Evolutionary conservation across 1,140 invertebrate genomes (phyloP), one percentile per base, ranked within the genome.

Genomic region (Eriosoma lanigerum): DNA sequence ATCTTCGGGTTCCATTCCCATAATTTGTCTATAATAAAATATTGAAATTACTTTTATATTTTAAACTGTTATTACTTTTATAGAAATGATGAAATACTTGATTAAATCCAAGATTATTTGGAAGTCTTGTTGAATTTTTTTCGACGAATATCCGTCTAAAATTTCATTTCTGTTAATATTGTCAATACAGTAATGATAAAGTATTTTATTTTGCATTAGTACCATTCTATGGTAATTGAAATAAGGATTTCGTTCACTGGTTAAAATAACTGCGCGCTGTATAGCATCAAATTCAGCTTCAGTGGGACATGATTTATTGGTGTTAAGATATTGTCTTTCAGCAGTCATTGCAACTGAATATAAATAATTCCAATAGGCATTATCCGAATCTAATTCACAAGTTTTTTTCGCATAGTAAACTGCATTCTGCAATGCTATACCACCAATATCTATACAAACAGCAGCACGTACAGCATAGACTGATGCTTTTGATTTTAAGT

Each of bases 141-240:
- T 12, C 52, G 32, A 17, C 21, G 29, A 6, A 32, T 58, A n/a
- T 54, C 32, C 29, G 12, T 29, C 21, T 21, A 29, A 0, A 8
- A 8, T 58, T 9, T 19, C n/a, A n/a, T 32, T n/a, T 5, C 9
- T 17, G 6, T 8, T 32, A 32, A 50, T 48, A 52, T 26, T 26
- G 52, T 73, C 48, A n/a, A 5, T 3, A 54, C 54, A 5, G 17
- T 44, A 38, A 58, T 75, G n/a, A 73, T 52, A 73, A 6, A 73
- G 50, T 56, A 56, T 58, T 75, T 75, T 56, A 4, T 52, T 75
- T 1, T 0, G 13, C 52, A 75, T 44, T 13, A 75, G 24, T 24
- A 24, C 1, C 72, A 75, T 75, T 58, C 72, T 54, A n/a, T 75
- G 72, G 13, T 58, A 75, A 12, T 75, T 21, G 21, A 75, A 75